Base-by-base conservation (phyloP, 37 sponge, comb jelly and placozoan genomes). In the Theonella swinhoei region DNA sequence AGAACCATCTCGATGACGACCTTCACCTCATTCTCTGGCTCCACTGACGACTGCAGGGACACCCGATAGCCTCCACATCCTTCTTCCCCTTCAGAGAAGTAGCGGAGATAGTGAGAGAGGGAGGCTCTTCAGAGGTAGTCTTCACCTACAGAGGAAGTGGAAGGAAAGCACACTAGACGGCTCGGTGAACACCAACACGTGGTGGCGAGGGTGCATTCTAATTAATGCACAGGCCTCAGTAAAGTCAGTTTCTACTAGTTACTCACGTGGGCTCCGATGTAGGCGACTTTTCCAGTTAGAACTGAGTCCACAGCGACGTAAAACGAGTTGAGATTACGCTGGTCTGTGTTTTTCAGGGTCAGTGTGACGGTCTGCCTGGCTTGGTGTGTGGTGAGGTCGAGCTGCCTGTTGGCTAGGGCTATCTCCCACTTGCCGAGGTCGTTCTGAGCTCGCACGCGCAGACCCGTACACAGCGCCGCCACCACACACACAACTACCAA, bases 1-100 rank as follows among this genome's bases (percentile, higher is more conserved):
- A 93, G 89, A 3, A 88, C 82, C 1, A 80, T 87, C 25, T 81
- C 86, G 14, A 98, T 76, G 25, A 58, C 75, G 2, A 98, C 77
- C 36, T 78, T 88, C 36, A 86, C 64, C 7, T 89, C 71, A 4
- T 29, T 75, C 1, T 77, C 64, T 11, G 86, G 40, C 7, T 76
- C 60, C 11, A 98, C 87, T 0, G 98, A 68, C 20, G 75, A 42
- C 2, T 88, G 83, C 20, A 95, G 40, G 37, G 11, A 36, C n/a
- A 89, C 40, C 0, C 70, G 58, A 65, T 86, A 86, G 2, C 32
- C 67, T 26, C 39, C 54, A 67, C 77, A 63, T 80, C 78, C 24
- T 32, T 29, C 4, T 29, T 35, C 30, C 39, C 37, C 5, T 8
- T 23, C 1, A 63, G 19, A 5, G 5, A 0, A 9, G 67, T 35